Evolutionary conservation across 2,888 invertebrate genomes (phyloP).

Genomic region (Dione juno): DNA sequence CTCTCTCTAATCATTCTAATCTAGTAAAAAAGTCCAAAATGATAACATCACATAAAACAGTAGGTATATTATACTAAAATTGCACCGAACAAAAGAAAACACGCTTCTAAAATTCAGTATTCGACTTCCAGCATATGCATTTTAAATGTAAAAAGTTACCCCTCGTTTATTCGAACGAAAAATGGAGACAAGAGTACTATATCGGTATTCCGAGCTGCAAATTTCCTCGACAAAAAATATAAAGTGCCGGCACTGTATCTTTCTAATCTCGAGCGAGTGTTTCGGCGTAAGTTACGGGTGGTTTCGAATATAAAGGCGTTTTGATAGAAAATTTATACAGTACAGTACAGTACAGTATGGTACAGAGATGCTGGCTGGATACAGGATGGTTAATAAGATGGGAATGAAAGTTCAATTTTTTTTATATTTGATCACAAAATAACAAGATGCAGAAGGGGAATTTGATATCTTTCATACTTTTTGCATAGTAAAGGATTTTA

Average conservation of each 20-base stretch:
- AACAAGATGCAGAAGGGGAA: no score
- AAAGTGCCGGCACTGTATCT: constrained; percentile 35
- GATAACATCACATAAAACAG: constrained; percentile 6
- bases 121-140: constrained; percentile 40
- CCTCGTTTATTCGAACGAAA: constrained; percentile 40
- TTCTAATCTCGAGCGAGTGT: constrained; percentile 44
- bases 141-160: constrained; percentile 36
- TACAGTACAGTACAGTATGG: no score
- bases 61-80: constrained; percentile 16
- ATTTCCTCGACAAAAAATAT: constrained; percentile 35
- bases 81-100: constrained; percentile 37
- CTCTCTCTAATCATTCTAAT: background rate
- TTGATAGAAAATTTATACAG: constrained; percentile 47
- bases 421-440: no score
- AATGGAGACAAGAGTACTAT: constrained; percentile 38
- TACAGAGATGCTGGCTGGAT: constrained; percentile 37
- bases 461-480: background rate
- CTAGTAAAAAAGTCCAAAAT: background rate
- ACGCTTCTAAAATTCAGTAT: constrained; percentile 36
- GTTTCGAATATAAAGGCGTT: constrained; percentile 44
- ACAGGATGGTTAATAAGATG: constrained; percentile 41
- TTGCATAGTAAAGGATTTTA: background rate
- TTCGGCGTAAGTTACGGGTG: constrained; percentile 47
- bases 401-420: background rate
- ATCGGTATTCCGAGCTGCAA: constrained; percentile 39